Percentiles rank a stretch among this genome's conserved stretches.
Conservation (phyloP, 2,888 invertebrate species). For the Hyppa rectilinea region DNA sequence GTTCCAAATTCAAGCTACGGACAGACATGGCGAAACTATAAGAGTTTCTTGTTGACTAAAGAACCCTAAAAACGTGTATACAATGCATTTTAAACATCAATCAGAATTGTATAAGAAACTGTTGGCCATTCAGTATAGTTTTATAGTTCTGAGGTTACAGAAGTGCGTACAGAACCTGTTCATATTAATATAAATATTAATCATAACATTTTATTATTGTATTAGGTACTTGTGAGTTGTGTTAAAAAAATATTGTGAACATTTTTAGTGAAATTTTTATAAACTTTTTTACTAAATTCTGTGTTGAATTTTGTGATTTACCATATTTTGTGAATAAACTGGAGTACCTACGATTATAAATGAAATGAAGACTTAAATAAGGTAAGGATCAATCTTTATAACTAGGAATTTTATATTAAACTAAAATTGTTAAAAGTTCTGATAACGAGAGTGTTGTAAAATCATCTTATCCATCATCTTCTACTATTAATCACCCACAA, state of each 20-base stretch:
- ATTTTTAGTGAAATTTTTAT: neutral
- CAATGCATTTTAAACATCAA: slow-evolving; percentile 12
- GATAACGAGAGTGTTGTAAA: neutral
- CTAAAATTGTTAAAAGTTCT: neutral
- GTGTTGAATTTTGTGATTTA: slow-evolving; percentile 9
- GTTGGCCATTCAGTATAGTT: slow-evolving; percentile 44
- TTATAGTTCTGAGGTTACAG: slow-evolving; percentile 35
- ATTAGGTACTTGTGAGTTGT: neutral
- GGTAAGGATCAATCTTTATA: neutral
- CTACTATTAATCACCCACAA: neutral
- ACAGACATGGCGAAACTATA: too few species aligned
- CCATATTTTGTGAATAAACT: neutral
- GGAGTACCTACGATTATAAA: neutral
- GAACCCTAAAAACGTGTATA: neutral
- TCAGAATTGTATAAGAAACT: slow-evolving; percentile 20
- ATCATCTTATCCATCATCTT: neutral
- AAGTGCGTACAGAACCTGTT: slow-evolving; percentile 38
- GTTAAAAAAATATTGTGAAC: neutral
- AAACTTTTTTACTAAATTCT: neutral
- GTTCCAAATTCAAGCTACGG: too few species aligned
- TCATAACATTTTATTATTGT: slow-evolving; percentile 1
- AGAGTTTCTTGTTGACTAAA: too few species aligned
- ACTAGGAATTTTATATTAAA: neutral
- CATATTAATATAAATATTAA: slow-evolving; percentile 1
- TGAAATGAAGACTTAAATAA: neutral